These are phyloP conservation scores for Drosophila equinoxialis DNA, from an alignment of 1,140 invertebrate species.

Conservation along the genomic window DNA sequence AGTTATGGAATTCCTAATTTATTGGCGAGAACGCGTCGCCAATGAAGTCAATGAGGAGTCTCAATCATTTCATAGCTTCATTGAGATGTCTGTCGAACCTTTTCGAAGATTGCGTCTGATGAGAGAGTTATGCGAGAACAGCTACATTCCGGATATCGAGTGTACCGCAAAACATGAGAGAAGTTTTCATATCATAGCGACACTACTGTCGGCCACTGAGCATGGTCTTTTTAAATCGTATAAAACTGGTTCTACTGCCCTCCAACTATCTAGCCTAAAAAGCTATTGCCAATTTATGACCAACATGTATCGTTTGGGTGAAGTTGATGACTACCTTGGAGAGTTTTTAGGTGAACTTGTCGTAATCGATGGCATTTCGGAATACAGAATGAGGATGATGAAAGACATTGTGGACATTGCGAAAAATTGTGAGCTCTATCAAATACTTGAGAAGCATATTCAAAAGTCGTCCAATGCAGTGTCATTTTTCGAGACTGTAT, in stretches of 20 bases:
- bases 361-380: not conserved
- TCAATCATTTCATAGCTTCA: not conserved
- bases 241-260: not conserved
- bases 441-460: slow-evolving; percentile 29
- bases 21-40: slow-evolving; percentile 11
- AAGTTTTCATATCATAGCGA: not conserved
- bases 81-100: not conserved
- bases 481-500: slow-evolving; percentile 9
- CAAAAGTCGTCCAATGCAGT: not conserved
- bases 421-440: not conserved
- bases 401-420: no score
- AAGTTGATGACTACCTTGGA: slow-evolving; percentile 25
- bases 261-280: slow-evolving; percentile 34
- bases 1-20: slow-evolving; percentile 35
- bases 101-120: not conserved
- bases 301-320: slow-evolving; percentile 42
- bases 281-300: slow-evolving; percentile 36
- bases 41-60: not conserved
- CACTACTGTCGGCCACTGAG: not conserved
- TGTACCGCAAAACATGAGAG: not conserved
- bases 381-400: slow-evolving; percentile 7
- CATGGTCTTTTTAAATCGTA: not conserved
- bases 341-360: slow-evolving; percentile 24
- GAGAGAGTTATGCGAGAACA: not conserved
- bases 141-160: no score